Conservation (phyloP, 2,113 vertebrate species). For the Isichthys henryi region DNA sequence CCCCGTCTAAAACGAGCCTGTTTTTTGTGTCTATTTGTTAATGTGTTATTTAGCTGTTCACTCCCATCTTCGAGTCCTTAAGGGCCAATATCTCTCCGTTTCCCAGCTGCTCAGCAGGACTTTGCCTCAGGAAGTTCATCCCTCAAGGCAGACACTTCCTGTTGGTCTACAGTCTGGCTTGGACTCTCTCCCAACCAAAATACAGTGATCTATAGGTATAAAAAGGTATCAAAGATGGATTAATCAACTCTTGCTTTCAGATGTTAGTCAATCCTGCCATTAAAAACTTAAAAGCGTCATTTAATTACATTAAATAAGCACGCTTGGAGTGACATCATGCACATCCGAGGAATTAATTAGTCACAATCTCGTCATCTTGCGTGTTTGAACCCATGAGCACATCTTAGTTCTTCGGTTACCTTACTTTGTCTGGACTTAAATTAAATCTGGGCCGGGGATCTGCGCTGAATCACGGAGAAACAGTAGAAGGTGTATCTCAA, state of each 20-base stretch:
- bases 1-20: slow-evolving; percentile 17
- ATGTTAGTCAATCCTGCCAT: not conserved
- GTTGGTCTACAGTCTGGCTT: not conserved
- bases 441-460: not conserved
- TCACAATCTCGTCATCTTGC: not conserved
- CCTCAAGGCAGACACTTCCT: not conserved
- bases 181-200: not conserved
- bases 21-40: slow-evolving; percentile 23
- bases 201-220: not conserved
- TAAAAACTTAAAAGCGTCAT: not conserved
- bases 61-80: not conserved
- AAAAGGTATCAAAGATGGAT: not conserved
- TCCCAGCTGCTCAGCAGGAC: not conserved
- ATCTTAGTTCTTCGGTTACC: not conserved
- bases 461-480: not conserved
- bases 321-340: not conserved
- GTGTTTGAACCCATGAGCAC: not conserved
- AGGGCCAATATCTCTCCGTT: not conserved
- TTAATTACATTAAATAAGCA: not conserved
- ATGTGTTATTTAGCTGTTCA: slow-evolving; percentile 22
- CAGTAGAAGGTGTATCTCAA: not conserved
- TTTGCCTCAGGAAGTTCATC: not conserved
- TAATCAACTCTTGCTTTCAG: not conserved
- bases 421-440: not conserved
- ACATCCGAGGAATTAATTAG: not conserved